Evolutionary conservation across 2,113 vertebrate genomes (phyloP).

Genomic region (Ictalurus punctatus): DNA sequence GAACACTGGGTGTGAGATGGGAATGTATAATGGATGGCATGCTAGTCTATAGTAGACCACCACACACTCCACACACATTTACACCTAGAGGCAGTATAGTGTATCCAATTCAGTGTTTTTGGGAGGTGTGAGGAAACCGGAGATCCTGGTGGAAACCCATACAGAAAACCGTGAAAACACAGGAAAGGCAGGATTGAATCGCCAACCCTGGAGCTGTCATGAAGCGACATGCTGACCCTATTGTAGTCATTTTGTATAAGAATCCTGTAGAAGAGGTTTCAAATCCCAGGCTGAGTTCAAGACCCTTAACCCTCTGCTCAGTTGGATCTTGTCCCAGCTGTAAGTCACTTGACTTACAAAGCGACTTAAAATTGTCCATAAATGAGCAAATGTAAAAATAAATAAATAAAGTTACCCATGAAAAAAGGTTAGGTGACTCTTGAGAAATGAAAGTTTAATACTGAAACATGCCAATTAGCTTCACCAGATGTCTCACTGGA

Average conservation of each 20-base stretch:
- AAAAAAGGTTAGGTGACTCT: slow-evolving; percentile 9
- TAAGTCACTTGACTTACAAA: not conserved
- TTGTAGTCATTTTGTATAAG: not conserved
- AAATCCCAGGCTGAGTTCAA: slow-evolving; percentile 1
- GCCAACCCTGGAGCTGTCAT: not conserved
- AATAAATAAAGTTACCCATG: not conserved
- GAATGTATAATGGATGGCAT: not conserved
- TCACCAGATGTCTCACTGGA: slow-evolving; percentile 9
- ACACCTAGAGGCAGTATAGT: not conserved
- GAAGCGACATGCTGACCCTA: not conserved
- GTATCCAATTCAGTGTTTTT: not conserved
- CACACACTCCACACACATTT: not conserved
- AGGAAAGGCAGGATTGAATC: not conserved
- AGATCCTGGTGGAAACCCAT: not conserved
- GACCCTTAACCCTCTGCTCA: not conserved
- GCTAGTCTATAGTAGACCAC: not conserved
- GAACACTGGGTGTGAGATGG: not conserved
- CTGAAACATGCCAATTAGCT: not conserved
- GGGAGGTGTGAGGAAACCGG: not conserved
- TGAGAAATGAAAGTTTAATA: slow-evolving; percentile 20
- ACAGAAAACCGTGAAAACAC: not conserved
- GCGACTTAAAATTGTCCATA: not conserved
- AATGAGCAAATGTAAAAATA: not conserved
- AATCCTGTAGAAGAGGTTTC: not conserved
- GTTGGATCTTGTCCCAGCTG: not conserved